Evolutionary conservation across 2,113 vertebrate genomes (phyloP).

Genomic region (Apeltes quadracus): DNA sequence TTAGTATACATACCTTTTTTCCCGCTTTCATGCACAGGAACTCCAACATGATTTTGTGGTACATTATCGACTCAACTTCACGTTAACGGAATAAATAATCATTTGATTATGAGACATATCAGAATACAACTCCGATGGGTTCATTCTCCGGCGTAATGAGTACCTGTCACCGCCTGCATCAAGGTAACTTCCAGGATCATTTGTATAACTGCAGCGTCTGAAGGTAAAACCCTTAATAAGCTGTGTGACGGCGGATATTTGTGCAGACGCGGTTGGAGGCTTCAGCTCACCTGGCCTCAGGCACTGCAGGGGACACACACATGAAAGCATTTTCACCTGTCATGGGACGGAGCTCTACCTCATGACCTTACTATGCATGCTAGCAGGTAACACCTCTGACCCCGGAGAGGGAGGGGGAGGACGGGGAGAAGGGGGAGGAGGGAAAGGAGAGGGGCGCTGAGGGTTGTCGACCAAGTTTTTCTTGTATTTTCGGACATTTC

Average conservation of each 20-base stretch:
- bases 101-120: background rate
- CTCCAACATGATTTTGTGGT: background rate
- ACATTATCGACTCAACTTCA: background rate
- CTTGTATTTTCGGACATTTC: conserved; percentile 47
- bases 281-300: conserved; percentile 53
- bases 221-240: background rate
- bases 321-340: conserved; percentile 72
- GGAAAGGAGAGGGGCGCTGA: background rate
- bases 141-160: background rate
- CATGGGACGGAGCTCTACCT: conserved; percentile 51
- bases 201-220: background rate
- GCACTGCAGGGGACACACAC: conserved; percentile 44
- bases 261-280: conserved; percentile 34
- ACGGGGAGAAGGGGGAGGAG: background rate
- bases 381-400: conserved; percentile 54
- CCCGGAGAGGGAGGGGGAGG: background rate
- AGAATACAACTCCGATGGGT: background rate
- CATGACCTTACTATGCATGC: conserved; percentile 42
- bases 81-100: background rate
- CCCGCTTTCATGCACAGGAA: background rate
- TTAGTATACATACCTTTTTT: background rate
- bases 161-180: background rate
- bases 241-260: conserved; percentile 1
- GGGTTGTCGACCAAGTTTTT: conserved; percentile 64
- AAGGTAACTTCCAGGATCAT: background rate